Evolutionary conservation across 2,797 vertebrate species (phyloP).

Genomic region (Spondyliosoma cantharus): DNA sequence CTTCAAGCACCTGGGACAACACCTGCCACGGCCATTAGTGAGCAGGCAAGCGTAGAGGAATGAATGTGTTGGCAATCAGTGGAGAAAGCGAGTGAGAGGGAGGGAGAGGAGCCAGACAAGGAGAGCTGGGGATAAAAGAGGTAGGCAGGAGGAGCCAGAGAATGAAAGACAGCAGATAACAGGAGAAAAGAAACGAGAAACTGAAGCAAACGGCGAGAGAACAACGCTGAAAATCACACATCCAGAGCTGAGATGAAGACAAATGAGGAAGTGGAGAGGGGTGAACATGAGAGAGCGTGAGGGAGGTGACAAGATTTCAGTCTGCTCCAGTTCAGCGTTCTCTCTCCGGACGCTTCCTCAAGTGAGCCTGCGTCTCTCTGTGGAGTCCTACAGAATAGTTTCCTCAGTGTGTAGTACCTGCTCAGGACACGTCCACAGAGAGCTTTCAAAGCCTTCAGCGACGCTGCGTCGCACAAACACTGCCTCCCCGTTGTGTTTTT

Average conservation of each 20-base stretch:
- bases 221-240: constrained; percentile 46
- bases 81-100: constrained; percentile 24
- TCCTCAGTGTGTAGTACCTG: constrained; percentile 3
- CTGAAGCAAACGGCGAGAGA: constrained; percentile 35
- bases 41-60: constrained; percentile 69
- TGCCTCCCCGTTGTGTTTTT: not conserved
- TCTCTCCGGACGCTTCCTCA: constrained; percentile 10
- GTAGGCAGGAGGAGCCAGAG: constrained; percentile 34
- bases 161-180: constrained; percentile 56
- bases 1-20: constrained; percentile 75
- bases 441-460: constrained; percentile 18
- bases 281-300: constrained; percentile 30
- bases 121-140: constrained; percentile 41
- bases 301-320: constrained; percentile 42
- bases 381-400: constrained; percentile 23
- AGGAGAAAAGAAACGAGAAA: constrained; percentile 30
- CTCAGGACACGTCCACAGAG: constrained; percentile 8
- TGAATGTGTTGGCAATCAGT: constrained; percentile 66
- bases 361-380: constrained; percentile 31
- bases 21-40: constrained; percentile 77
- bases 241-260: constrained; percentile 36
- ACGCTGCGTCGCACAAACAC: not conserved
- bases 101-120: constrained; percentile 34
- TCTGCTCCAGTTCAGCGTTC: constrained; percentile 32
- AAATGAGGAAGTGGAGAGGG: constrained; percentile 33